Conservation (phyloP, 2,797 vertebrate species). For the Mus caroli region DNA sequence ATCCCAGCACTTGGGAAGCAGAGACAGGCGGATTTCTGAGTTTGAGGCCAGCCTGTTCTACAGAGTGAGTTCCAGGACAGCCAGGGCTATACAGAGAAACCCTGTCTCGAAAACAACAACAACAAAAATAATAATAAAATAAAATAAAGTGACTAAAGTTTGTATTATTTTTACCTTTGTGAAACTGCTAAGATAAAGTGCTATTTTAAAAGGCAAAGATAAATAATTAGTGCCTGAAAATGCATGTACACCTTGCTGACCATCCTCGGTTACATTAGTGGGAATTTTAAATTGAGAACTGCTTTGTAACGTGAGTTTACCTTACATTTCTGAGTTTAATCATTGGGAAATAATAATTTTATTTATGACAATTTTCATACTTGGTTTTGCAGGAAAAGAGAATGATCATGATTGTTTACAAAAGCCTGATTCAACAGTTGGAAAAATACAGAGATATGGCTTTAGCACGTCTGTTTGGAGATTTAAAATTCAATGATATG, state of each 20-base stretch:
- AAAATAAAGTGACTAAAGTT: too few species aligned
- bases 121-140: too few species aligned
- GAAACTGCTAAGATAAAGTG: constrained; percentile 4
- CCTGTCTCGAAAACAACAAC: too few species aligned
- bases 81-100: too few species aligned
- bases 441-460: background rate
- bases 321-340: constrained; percentile 8
- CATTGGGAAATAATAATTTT: constrained; percentile 30
- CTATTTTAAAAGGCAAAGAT: background rate
- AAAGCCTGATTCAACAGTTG: constrained; percentile 56
- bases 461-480: constrained; percentile 62
- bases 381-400: constrained; percentile 40
- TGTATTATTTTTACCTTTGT: background rate
- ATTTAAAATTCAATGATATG: constrained; percentile 56
- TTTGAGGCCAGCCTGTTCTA: too few species aligned
- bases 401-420: constrained; percentile 6
- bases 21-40: too few species aligned
- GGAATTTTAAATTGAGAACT: background rate
- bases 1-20: too few species aligned
- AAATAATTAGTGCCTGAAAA: background rate
- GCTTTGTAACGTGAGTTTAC: background rate
- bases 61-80: too few species aligned
- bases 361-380: background rate
- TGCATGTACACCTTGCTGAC: background rate
- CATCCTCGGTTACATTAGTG: background rate